Base-by-base conservation (phyloP, 2,797 vertebrate genomes). In the Clarias laeviceps region DNA sequence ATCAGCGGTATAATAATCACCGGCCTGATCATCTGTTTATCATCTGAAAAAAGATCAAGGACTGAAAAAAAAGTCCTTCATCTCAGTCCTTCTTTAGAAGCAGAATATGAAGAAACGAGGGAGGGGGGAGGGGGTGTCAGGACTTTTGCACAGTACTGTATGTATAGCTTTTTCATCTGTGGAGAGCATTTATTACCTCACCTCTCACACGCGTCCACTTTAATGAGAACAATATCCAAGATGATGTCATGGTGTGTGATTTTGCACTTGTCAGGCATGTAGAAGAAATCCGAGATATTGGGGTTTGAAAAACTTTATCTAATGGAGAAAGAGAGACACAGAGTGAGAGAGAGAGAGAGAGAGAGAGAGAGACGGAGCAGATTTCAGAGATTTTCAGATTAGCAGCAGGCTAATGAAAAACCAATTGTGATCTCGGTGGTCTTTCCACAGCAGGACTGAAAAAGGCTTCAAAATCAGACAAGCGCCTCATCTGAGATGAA, bases 401-500 rank as follows among this genome's bases (percentile, higher is more conserved):
- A 62, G 88, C 70, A 66, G 89, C 89, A 88, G 91, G 77, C 88
- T 85, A 90, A 92, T 85, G 89, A 89, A 88, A 76, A 91, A 90
- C 77, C 77, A 88, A 92, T 94, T 91, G 90, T 87, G 89, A 88
- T 91, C 88, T 90, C 91, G 89, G 88, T 91, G 83, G 87, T 93
- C 90, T 93, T 92, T 93, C 92, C 91, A 94, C 94, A 93, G 93
- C 72, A 84, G 84, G 45, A 62, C 93, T 92, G 93, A 92, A 94
- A 92, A 93, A 50, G 92, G 90, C 87, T 90, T 88, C 89, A 50
- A 87, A 90, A 94, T 94, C 93, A 95, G 91, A 94, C 91, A 93
- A 92, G 93, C 91, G 89, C 88, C 89, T 94, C 76, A 89, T 91
- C 94, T 93, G 90, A 94, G 93, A 95, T 94, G 90, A 91, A 89